Conservation (phyloP, 2,113 vertebrate genomes). For the Lipotes vexillifer region DNA sequence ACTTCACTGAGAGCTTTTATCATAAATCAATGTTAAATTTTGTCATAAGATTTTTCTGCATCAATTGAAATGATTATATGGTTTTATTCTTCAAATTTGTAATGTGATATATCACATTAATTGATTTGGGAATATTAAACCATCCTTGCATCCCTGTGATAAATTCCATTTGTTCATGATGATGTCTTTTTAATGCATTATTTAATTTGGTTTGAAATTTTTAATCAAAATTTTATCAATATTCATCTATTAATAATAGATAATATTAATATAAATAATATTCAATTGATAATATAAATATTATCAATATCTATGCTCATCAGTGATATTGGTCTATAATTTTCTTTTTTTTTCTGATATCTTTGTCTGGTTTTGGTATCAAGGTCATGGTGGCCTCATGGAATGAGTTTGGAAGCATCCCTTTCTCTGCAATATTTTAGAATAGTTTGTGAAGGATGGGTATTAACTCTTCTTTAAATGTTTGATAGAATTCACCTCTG, state of each 20-base stretch:
- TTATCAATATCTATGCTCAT: neutral
- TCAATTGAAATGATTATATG: neutral
- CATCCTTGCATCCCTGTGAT: neutral
- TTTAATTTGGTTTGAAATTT: neutral
- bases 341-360: neutral
- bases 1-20: neutral
- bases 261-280: too few species aligned
- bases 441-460: neutral
- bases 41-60: neutral
- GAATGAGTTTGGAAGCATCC: neutral
- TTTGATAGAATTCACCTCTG: neutral
- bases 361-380: neutral
- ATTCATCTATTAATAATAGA: too few species aligned
- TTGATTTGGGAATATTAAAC: neutral
- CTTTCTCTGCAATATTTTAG: neutral
- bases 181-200: neutral
- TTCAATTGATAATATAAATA: too few species aligned
- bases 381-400: neutral
- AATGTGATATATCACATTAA: neutral
- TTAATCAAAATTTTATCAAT: too few species aligned
- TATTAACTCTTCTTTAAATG: neutral
- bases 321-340: neutral
- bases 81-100: neutral
- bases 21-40: neutral
- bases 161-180: neutral